phyloP scores from a whole-genome alignment of 2,113 vertebrate species.

The Lepisosteus oculatus region DNA sequence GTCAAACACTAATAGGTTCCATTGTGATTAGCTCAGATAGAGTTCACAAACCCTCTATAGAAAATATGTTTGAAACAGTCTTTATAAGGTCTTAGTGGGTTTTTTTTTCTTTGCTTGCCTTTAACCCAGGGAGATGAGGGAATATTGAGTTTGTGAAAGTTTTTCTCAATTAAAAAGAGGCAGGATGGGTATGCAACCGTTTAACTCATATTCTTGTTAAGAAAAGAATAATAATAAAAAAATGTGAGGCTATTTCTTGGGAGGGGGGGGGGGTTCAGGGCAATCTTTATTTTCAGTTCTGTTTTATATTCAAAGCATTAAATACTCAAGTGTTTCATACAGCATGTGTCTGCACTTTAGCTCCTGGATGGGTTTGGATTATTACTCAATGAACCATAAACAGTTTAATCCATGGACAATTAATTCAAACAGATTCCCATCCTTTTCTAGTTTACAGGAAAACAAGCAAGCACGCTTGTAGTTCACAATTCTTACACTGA shows the following conservation, averaged over 20 bases:
- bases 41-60: slow-evolving; percentile 61
- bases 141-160: slow-evolving; percentile 45
- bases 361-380: too few species aligned
- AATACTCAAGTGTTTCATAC: too few species aligned
- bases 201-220: slow-evolving; percentile 10
- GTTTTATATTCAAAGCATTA: too few species aligned
- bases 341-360: too few species aligned
- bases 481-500: too few species aligned
- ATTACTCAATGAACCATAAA: too few species aligned
- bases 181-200: slow-evolving; percentile 32
- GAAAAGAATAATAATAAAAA: slow-evolving; percentile 54
- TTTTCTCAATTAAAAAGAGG: slow-evolving; percentile 61
- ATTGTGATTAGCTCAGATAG: slow-evolving; percentile 68
- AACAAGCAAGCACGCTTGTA: too few species aligned
- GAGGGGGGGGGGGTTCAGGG: background rate
- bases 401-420: too few species aligned
- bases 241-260: background rate
- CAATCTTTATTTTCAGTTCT: too few species aligned
- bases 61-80: slow-evolving; percentile 63
- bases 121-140: slow-evolving; percentile 21
- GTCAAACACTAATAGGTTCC: slow-evolving; percentile 74
- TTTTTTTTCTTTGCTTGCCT: slow-evolving; percentile 20
- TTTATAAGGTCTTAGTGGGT: slow-evolving; percentile 65
- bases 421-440: too few species aligned
- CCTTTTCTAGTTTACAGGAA: too few species aligned